phyloP scores from a whole-genome alignment of 1,140 invertebrate genomes.

The Gonatopus flavifemur region DNA sequence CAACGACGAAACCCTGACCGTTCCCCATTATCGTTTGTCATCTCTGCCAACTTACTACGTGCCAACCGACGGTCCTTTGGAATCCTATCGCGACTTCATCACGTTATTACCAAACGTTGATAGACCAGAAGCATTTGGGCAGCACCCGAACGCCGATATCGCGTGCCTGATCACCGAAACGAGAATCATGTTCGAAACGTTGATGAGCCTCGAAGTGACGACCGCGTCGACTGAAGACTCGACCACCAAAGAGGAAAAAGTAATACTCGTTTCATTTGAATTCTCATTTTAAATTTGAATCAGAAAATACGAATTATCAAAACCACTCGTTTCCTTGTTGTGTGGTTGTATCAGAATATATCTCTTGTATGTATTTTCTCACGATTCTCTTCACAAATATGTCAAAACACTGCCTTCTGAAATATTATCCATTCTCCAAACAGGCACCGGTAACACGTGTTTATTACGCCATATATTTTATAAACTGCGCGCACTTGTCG shows the following conservation, averaged over 20 bases:
- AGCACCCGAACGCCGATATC: constrained; percentile 91
- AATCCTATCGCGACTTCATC: constrained; percentile 78
- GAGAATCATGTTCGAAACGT: constrained; percentile 74
- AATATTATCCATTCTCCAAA: too few relatives aligned
- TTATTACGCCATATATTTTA: too few relatives aligned
- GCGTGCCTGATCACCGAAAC: constrained; percentile 79
- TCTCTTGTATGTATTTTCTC: too few relatives aligned
- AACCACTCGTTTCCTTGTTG: too few relatives aligned
- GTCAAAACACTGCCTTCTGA: too few relatives aligned
- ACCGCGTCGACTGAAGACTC: constrained; percentile 58
- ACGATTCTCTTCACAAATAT: too few relatives aligned
- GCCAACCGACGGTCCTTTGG: constrained; percentile 77
- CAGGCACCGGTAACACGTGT: too few relatives aligned
- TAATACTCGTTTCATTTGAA: too few relatives aligned
- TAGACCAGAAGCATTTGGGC: constrained; percentile 82
- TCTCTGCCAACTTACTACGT: constrained; percentile 74
- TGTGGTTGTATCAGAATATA: too few relatives aligned
- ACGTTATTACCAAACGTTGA: constrained; percentile 74
- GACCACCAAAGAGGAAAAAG: constrained; percentile 72
- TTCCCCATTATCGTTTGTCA: constrained; percentile 72
- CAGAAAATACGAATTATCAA: too few relatives aligned
- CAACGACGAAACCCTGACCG: constrained; percentile 67
- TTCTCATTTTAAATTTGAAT: too few relatives aligned
- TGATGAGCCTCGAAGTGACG: constrained; percentile 79
- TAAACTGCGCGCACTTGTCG: too few relatives aligned